phyloP scores from a whole-genome alignment of 2,888 invertebrate genomes.

The Catocala fraxini region DNA sequence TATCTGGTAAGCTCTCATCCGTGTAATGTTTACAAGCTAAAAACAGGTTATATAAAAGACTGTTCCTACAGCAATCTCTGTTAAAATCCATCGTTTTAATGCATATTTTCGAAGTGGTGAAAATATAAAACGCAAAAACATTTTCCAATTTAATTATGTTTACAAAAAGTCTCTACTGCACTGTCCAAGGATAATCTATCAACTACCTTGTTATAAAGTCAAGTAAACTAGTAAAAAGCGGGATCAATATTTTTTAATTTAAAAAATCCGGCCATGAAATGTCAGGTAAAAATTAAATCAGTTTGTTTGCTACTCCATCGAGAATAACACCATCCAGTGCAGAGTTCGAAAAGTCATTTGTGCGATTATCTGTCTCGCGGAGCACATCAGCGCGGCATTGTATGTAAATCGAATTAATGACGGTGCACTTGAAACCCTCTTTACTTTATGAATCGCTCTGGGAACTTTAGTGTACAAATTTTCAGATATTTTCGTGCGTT shows the following conservation, averaged over 20 bases:
- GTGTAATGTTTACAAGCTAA: no score
- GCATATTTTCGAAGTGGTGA: no score
- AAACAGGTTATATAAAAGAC: no score
- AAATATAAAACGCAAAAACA: no score
- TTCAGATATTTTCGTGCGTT: not conserved
- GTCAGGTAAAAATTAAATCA: conserved; percentile 22
- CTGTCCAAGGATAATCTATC: no score
- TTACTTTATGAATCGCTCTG: conserved; percentile 48
- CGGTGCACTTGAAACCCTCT: conserved; percentile 67
- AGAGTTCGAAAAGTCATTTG: conserved; percentile 82
- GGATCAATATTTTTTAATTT: not conserved
- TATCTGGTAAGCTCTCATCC: no score
- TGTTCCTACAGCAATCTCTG: no score
- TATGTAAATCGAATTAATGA: conserved; percentile 82
- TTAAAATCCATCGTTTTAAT: no score
- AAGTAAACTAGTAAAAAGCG: no score
- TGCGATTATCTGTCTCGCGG: conserved; percentile 80
- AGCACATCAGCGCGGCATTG: conserved; percentile 75
- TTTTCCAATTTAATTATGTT: no score
- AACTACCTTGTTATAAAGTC: no score
- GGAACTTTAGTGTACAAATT: not conserved
- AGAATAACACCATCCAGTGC: conserved; percentile 64
- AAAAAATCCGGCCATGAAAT: conserved; percentile 17
- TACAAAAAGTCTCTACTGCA: no score
- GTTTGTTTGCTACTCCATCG: conserved; percentile 39